Conservation (phyloP, 64 coral and sea anemone genomes). For the Platygyra sinensis region DNA sequence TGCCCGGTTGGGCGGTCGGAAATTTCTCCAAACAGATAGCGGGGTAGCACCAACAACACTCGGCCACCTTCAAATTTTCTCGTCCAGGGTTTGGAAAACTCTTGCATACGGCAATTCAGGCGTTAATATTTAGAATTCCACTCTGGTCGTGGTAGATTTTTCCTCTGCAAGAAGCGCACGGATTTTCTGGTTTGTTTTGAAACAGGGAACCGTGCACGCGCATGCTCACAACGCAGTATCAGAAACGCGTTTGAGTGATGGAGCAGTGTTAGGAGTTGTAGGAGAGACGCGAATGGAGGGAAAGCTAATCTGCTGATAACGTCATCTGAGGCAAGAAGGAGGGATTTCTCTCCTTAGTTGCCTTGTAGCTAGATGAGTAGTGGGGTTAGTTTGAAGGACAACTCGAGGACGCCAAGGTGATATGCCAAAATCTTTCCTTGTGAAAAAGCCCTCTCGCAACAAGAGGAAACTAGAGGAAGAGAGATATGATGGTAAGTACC, state of each 20-base stretch:
- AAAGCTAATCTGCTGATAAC: constrained; percentile 23
- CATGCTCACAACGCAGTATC: constrained; percentile 21
- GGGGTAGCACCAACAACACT: constrained; percentile 11
- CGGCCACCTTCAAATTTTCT: not conserved
- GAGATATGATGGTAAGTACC: constrained; percentile 27
- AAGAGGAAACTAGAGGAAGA: constrained; percentile 58
- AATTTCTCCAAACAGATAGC: constrained; percentile 55
- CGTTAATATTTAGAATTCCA: not conserved
- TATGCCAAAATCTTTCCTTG: constrained; percentile 75
- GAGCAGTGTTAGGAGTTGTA: not conserved
- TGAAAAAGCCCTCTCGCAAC: constrained; percentile 54
- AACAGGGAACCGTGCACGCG: not conserved
- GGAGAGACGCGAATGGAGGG: constrained; percentile 32
- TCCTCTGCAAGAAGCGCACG: not conserved
- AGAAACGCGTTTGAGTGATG: constrained; percentile 17
- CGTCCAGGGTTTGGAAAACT: not conserved
- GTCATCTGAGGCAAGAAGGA: constrained; percentile 41
- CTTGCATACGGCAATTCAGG: not conserved
- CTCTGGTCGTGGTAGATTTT: not conserved
- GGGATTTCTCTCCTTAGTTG: not conserved
- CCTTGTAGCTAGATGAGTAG: constrained; percentile 16
- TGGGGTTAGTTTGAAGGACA: not conserved
- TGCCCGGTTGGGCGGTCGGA: not conserved
- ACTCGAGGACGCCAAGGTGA: not conserved
- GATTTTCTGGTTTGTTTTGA: not conserved